phyloP scores from a whole-genome alignment of 2,113 vertebrate species.

The Donacobius atricapilla region DNA sequence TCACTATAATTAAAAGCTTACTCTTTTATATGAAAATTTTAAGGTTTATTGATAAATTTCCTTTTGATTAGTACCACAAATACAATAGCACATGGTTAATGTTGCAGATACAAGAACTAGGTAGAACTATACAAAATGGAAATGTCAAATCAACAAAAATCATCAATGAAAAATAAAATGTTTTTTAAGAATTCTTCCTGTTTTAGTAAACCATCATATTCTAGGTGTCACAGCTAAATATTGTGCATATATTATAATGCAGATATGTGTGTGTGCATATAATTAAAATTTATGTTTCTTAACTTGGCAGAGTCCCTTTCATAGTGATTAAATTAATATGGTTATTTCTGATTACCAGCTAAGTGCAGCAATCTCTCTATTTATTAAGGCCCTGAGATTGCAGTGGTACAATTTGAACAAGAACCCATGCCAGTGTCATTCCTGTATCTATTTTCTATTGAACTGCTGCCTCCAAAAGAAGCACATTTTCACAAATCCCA shows the following conservation, averaged over 20 bases:
- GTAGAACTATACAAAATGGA: not conserved
- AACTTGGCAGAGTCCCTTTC: conserved; percentile 14
- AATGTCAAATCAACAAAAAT: not conserved
- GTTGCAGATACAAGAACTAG: not conserved
- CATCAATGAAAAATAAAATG: not conserved
- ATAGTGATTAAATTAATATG: conserved; percentile 32
- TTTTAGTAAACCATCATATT: not conserved
- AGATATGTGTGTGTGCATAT: not conserved
- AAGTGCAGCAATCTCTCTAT: not conserved
- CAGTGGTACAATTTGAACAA: not conserved
- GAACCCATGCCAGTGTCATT: not conserved
- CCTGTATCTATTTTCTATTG: not conserved
- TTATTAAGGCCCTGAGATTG: not conserved
- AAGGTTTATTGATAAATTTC: not conserved
- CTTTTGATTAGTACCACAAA: not conserved
- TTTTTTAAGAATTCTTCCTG: not conserved
- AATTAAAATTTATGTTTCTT: conserved; percentile 40
- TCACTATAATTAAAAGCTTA: not conserved
- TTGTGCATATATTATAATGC: not conserved
- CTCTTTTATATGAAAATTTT: not conserved
- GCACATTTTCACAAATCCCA: conserved; percentile 3
- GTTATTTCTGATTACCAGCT: conserved; percentile 33
- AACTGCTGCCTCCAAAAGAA: not conserved
- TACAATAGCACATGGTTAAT: not conserved
- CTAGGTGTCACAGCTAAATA: not conserved